Evolutionary conservation across 1,140 invertebrate genomes (phyloP), one percentile per base, ranked within the genome.

Genomic region (Cecropterus lyciades): DNA sequence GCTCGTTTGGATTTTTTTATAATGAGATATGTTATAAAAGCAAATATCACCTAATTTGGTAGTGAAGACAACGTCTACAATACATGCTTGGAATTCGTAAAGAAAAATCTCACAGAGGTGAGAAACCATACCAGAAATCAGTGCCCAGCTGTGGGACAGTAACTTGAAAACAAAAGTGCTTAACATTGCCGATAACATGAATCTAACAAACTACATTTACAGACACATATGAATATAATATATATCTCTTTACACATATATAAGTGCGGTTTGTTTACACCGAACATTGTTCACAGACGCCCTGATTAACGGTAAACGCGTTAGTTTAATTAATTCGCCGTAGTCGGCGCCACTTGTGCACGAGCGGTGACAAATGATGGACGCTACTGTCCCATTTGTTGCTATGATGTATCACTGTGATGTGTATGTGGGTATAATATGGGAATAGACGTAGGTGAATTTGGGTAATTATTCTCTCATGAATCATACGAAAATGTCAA

Each of bases 261-360:
- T 37, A 37, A 37, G 20, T 51, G 40, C 24, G 53, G 53, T 46
- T 24, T 53, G 15, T 8, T 33, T 65, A 30, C 15, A 43, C 16
- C 64, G 64, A 64, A 67, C 53, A 67, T 20, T n/a, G 30, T 37
- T n/a, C n/a, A 11, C 24, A 37, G 43, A 48, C 33, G 62, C 27
- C 48, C 59, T 67, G 70, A 72, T 72, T 75, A 46, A 57, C 40
- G 65, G 68, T 74, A 72, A 75, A 52, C 62, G 57, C 56, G 70
- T 64, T 70, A 57, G 49, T 70, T 65, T 74, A 77, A 80, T 82
- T 73, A 79, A 80, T 82, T 77, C 65, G 57, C 27, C 60, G 72
- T 73, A 76, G 65, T 57, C 70, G 70, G 72, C 63, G 69, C 72
- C 65, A 72, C 69, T 77, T 30, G 27, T 45, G 42, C 49, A n/a